Base-by-base conservation (phyloP, 2,113 vertebrate genomes). In the Thomomys bottae region DNA sequence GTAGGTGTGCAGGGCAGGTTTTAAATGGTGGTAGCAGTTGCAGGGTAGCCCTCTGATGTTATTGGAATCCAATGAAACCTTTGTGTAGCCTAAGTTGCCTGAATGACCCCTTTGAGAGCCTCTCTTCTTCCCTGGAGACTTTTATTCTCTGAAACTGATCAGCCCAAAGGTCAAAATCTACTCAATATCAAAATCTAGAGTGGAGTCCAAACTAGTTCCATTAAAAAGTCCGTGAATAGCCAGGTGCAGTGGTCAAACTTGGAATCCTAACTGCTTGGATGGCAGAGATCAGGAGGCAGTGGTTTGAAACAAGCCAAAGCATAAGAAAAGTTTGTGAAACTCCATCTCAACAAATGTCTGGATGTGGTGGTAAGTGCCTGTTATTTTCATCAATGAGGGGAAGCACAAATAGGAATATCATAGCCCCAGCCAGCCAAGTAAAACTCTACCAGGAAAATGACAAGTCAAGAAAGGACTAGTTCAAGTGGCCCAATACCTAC, bases 91-190 rank as follows among this genome's bases (percentile, higher is more conserved):
- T 42, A 59, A 34, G 3, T 66, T 87, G 34, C 89, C 81, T 88
- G 40, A 91, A 59, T 21, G 32, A 49, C 21, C 20, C 32, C 63
- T 90, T 75, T 0, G 0, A 93, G 17, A 18, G n/a, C 21, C 84
- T n/a, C 63, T 67, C 75, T 78, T 77, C 45, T 84, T 85, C 17
- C 9, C 20, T n/a, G 36, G 78, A 70, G n/a, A 94, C 84, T 63
- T 75, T 18, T 92, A 70, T 82, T 67, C 59, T 76, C 42, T 59
- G n/a, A 88, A 93, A 84, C 14, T 26, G 40, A 79, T 23, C 79
- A 5, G 4, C 18, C 49, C 83, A 20, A 82, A 80, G 59, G n/a
- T 79, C n/a, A 87, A 80, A 85, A 67, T 88, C 34, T 66, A 81
- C 34, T 81, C 78, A 49, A 61, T 15, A 84, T 66, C 68, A 82